These are phyloP conservation scores for Oreocharis arfaki DNA, from an alignment of 2,113 vertebrate genomes.

Conservation along the genomic window DNA sequence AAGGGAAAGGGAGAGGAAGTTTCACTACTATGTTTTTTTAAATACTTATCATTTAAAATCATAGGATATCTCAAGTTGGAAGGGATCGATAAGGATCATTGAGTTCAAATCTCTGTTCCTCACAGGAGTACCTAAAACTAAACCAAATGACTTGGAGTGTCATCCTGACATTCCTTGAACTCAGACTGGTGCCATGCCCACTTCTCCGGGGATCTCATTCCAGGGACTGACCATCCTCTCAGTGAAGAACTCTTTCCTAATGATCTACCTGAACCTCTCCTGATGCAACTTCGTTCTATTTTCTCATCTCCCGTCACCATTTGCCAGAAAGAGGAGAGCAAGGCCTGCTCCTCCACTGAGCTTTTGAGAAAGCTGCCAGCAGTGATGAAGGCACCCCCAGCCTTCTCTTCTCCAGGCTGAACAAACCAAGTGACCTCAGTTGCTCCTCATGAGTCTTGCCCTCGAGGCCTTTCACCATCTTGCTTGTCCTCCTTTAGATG, in stretches of 20 bases:
- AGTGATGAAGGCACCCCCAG: accelerated
- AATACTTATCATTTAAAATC: background rate
- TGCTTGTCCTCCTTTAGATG: background rate
- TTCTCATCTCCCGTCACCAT: accelerated
- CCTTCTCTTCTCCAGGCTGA: background rate
- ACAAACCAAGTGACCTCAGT: background rate
- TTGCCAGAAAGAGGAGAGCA: background rate
- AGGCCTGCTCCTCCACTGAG: background rate
- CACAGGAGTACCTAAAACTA: background rate
- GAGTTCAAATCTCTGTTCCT: background rate
- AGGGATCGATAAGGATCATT: background rate
- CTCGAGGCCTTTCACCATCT: background rate
- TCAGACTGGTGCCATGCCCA: background rate
- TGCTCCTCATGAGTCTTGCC: background rate
- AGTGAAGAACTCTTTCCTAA: background rate
- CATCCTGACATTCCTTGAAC: background rate
- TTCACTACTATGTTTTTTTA: background rate
- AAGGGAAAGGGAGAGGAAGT: background rate
- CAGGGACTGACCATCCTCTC: background rate
- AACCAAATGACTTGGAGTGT: background rate
- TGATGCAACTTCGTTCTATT: background rate
- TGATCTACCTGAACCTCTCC: background rate
- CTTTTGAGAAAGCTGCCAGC: background rate
- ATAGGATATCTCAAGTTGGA: background rate
- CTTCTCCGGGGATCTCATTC: background rate